Base-by-base conservation (phyloP, 2,888 invertebrate genomes). In the Acanthosoma haemorrhoidale region DNA sequence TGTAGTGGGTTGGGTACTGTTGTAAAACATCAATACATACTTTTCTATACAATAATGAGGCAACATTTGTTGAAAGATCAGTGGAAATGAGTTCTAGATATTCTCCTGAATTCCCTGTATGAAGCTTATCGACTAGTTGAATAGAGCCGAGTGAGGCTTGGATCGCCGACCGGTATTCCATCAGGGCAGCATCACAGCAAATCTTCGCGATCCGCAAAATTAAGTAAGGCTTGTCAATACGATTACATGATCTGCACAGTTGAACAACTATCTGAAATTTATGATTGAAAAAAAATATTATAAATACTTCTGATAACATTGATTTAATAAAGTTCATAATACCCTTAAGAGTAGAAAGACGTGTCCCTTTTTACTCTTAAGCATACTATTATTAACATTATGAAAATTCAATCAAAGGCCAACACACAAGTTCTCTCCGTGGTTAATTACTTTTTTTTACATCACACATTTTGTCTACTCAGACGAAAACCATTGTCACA, bases 161-260 rank as follows among this genome's bases (percentile, higher is more conserved):
- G 39, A 90, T 81, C 0, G 90, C 91, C 0, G 90, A 88, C 0
- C 92, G 92, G 78, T 85, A 90, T 74, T 87, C 86, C 87, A 92
- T 90, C 31, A 89, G 80, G 0, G 91, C 91, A 64, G 88, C 83
- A 78, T 92, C 92, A 72, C 88, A 82, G 76, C 88, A 87, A 11
- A 90, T 78, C 72, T 88, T 85, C 69, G 86, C 87, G 32, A 91
- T 78, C 74, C 88, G 84, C 73, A 91, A 79, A 84, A 89, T 87
- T 41, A 92, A 81, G 79, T 92, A 92, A 0, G 90, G 88, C 39
- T 86, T 85, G 75, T 90, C 89, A 31, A 83, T 82, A 69, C 84
- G 84, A 70, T 88, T 87, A 70, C 82, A 83, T 0, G 87, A 86
- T 38, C 87, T 83, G 63, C 86, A 85, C 59, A 90, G 81, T 75